phyloP scores from a whole-genome alignment of 2,113 vertebrate species.

The Platanista minor region DNA sequence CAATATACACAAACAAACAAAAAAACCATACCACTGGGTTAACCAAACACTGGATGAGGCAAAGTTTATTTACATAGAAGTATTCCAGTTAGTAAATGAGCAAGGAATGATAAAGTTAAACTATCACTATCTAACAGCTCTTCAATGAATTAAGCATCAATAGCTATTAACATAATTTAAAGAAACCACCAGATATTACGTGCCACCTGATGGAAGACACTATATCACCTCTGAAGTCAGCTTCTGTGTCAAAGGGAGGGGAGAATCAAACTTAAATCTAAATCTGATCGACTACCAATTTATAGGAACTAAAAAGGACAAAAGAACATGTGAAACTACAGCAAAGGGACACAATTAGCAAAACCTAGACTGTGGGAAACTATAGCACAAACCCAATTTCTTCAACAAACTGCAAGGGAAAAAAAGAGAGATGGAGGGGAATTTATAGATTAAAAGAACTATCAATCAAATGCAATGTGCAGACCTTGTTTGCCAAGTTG shows the following conservation, averaged over 20 bases:
- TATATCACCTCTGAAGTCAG: background rate
- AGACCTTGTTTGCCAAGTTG: background rate
- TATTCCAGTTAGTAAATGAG: background rate
- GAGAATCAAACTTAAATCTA: background rate
- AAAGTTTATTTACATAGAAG: background rate
- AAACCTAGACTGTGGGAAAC: slow-evolving; percentile 8
- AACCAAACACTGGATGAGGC: background rate
- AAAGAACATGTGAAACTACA: background rate
- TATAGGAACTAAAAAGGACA: background rate
- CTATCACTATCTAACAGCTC: background rate
- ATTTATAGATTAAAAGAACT: background rate
- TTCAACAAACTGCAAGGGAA: background rate
- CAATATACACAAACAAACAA: background rate
- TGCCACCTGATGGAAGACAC: background rate
- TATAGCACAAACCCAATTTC: background rate
- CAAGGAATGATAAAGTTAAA: background rate
- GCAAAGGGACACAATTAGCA: background rate
- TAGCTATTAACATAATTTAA: background rate
- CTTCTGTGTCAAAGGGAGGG: background rate
- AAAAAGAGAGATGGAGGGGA: background rate
- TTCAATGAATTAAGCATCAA: background rate
- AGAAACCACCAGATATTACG: background rate
- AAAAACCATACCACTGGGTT: background rate
- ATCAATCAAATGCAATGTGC: background rate
- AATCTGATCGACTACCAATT: background rate